Evolutionary conservation across 1,140 invertebrate species (phyloP).

Genomic region (Venturia canescens): DNA sequence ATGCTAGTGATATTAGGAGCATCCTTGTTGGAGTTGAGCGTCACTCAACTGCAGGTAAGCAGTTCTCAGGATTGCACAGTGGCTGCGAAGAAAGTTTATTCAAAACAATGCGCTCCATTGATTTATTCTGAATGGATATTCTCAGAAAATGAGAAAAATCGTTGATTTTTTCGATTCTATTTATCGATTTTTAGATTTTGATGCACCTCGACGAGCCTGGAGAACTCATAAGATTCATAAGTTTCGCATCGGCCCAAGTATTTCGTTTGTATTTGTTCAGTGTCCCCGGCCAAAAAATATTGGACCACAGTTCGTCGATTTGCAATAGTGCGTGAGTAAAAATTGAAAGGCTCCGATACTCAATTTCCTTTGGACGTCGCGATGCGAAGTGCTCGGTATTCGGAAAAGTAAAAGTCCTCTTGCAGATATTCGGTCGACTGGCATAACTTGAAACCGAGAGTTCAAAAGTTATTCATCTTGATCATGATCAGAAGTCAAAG

Average conservation of each 20-base stretch:
- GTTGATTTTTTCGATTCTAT: background rate
- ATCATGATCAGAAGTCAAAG: slow-evolving; percentile 50
- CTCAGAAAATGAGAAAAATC: too few species aligned
- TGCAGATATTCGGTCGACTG: slow-evolving; percentile 51
- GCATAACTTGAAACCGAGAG: slow-evolving; percentile 41
- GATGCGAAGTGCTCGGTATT: too few species aligned
- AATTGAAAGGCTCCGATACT: background rate
- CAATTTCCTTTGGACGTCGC: too few species aligned
- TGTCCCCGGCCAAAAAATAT: slow-evolving; percentile 48
- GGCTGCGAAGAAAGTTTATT: too few species aligned
- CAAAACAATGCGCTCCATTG: too few species aligned
- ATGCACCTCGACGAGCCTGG: background rate
- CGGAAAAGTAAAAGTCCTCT: too few species aligned
- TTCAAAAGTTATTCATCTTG: slow-evolving; percentile 51
- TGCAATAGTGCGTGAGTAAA: slow-evolving; percentile 49
- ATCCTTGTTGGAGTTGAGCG: too few species aligned
- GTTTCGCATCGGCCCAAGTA: slow-evolving; percentile 20
- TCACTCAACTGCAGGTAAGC: too few species aligned
- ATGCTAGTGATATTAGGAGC: too few species aligned
- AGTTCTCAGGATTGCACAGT: too few species aligned
- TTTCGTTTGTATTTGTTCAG: slow-evolving; percentile 47
- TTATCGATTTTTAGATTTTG: background rate
- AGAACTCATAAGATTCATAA: background rate
- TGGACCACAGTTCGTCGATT: slow-evolving; percentile 45
- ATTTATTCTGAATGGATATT: too few species aligned